Base-by-base conservation (phyloP, 2,113 vertebrate genomes). In the Amblyopsis rosae region DNA sequence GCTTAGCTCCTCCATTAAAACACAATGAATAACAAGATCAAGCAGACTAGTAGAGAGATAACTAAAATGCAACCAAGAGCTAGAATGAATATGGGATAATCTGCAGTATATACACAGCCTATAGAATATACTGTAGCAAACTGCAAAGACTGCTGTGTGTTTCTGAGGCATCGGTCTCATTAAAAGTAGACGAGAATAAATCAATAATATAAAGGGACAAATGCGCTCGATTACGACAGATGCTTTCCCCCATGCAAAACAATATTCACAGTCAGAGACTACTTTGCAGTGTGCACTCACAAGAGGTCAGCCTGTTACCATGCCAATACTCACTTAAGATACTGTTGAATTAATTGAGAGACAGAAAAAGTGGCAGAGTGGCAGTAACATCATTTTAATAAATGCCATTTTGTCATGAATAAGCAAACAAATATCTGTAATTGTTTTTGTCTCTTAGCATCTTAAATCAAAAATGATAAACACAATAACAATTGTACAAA, bases 21-120 rank as follows among this genome's bases (percentile, higher is more conserved):
- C 82, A 92, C 93, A 81, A 64, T 91, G 13, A 77, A 65, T 16
- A 92, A 92, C 75, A 92, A 62, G 45, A 86, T 84, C 92, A 94
- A 45, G 62, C 60, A 47, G 47, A 11, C 35, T 41, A 16, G 26
- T 16, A 26, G 35, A 58, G 35, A 12, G 11, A 48, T 35, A 48
- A 33, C 12, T 49, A 45, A 15, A 59, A 72, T n/a, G 59, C 46
- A 59, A 26, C 53, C 73, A 15, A 85, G 90, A 2, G 49, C 16
- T 55, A 41, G 7, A 41, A 41, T 41, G 35, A 41, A 41, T 41
- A 41, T 5, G 5, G 35, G 35, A 41, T 41, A 41, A 26, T 26
- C 26, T 26, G 3, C 26, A 26, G 26, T 26, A 26, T 26, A 26
- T 26, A 26, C 26, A 26, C 26, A 26, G 26, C 26, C 26, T 26